Evolutionary conservation across 1,140 invertebrate species (phyloP), one percentile per base, ranked within the genome.

Genomic region (Homarus americanus): DNA sequence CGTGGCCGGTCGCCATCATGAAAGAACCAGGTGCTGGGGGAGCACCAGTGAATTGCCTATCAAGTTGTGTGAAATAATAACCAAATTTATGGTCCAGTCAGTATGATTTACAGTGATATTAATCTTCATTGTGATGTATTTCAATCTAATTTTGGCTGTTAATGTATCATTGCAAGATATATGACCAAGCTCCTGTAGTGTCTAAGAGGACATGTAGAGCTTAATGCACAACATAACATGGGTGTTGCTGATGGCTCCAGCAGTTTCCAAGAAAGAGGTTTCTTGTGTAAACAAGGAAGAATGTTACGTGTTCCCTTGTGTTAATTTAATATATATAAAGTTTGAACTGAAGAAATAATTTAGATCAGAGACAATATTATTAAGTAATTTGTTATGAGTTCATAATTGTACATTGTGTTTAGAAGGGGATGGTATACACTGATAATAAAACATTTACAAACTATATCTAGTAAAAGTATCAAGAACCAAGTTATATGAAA

Each of bases 1-100:
- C 36, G 75, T 78, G 44, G 75, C 73, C 73, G 34, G 84, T 75
- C 40, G 84, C 84, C 73, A 40, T 87, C 44, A 87, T 36, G 49
- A 17, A 40, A 32, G 73, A 78, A 78, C 40, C 28, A 40, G 73
- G 41, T 76, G 32, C n/a, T 79, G 40, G 44, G n/a, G 32, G 44
- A 41, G 17, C 40, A 79, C 10, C 40, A 79, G 40, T 41, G 36
- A 79, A 44, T 58, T 58, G 20, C 24, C 28, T 44, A 49, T 44
- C 10, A 41, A 79, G 76, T 79, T 44, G 40, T 28, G 40, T 28
- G 24, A 49, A 9, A 44, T 32, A 7, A 38, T 28, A 24, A 28
- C 36, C 36, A 44, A 79, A 79, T 79, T 44, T 44, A 49, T 41
- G 10, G 20, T 40, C 15, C 15, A 58, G 15, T 24, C 53, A 15